Conservation (phyloP, 1,140 invertebrate genomes). For the Bombus confusus region DNA sequence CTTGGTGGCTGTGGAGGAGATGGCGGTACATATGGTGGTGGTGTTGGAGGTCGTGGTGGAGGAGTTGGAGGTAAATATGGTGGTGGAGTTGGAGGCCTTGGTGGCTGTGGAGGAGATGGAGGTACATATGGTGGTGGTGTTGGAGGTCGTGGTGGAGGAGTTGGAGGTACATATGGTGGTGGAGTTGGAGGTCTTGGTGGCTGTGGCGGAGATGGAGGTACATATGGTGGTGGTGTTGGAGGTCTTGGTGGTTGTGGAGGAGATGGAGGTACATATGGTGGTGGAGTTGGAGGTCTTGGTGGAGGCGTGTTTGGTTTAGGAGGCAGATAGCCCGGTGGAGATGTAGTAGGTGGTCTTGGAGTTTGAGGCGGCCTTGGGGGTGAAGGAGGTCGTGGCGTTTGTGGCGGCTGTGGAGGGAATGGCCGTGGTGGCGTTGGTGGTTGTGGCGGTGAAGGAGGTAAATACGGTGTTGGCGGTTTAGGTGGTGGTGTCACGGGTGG, state of each 20-base stretch:
- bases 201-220: neutral
- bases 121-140: neutral
- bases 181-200: conserved; percentile 6
- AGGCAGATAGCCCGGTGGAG: neutral
- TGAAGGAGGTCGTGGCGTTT: conserved; percentile 56
- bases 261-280: conserved; percentile 38
- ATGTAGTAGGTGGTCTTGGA: conserved; percentile 32
- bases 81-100: neutral
- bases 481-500: neutral
- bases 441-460: conserved; percentile 17
- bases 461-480: conserved; percentile 31
- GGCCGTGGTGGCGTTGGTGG: conserved; percentile 1
- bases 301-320: conserved; percentile 13
- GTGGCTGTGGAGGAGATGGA: neutral
- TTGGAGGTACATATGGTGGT: too few relatives aligned
- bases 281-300: conserved; percentile 67
- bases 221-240: conserved; percentile 62
- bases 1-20: conserved; percentile 34
- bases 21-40: conserved; percentile 43
- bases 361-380: conserved; percentile 10
- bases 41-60: conserved; percentile 18
- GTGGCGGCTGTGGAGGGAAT: neutral
- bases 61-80: conserved; percentile 36
- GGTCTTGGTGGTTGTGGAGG: conserved; percentile 62
- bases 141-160: conserved; percentile 64